Evolutionary conservation across 92 coral and sea anemone genomes (phyloP), one percentile per base, ranked within the genome.

Genomic region (Porites rus): DNA sequence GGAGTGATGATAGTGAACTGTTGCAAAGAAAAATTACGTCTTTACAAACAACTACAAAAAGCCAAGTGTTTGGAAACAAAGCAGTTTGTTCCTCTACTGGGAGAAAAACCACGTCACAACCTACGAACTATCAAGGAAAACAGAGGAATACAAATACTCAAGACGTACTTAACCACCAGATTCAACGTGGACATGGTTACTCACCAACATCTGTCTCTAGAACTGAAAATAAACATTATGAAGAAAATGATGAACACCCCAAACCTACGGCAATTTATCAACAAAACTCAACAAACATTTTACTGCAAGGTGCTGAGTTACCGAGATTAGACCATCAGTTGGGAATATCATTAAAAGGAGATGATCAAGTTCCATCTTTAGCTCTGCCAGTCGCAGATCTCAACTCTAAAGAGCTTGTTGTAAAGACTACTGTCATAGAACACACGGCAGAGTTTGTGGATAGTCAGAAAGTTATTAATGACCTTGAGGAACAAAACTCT

Each of bases 401-500:
- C 11, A 62, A 51, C 67, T 19, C 70, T 21, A 67, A 79, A 76
- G 85, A 72, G 59, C 75, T 75, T 64, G 52, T 74, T 51, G 11
- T 54, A 24, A 86, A 87, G 74, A 53, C 90, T 25, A 73, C 82
- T 60, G 82, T 88, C 58, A 77, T 94, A 65, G 97, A 94, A 82
- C 93, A 87, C 77, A 84, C 73, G 18, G 91, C 95, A 20, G 90
- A 89, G 88, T 92, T 84, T 88, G 76, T 92, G 25, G 94, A 96
- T 63, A 74, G 88, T 79, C 92, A 86, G 20, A 84, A 85, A 28
- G 86, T 92, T 22, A 85, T 96, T 7, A 79, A 83, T 54, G 96
- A 90, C 46, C 70, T 96, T 67, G 98, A 96, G 79, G 95, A 88
- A 80, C 89, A 90, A 76, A 96, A 95, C 79, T 78, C 96, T 10